A percentile compares a stretch with the other conserved stretches of the same genome.
phyloP scores from a whole-genome alignment of 2,113 vertebrate genomes.

The Ursus arctos region DNA sequence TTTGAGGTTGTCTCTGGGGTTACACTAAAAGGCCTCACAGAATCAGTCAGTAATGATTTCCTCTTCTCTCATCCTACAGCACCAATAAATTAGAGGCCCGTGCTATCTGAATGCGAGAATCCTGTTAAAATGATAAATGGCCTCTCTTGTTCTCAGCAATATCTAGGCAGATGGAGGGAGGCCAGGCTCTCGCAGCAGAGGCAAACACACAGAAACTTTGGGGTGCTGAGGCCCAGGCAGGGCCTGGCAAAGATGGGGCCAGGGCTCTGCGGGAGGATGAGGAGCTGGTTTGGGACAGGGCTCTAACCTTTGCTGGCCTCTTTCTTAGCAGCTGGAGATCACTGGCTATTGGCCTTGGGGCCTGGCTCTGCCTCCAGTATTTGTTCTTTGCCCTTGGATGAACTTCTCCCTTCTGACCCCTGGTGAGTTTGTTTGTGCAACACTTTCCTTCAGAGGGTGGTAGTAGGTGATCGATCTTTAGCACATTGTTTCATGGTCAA shows the following conservation, averaged over 20 bases:
- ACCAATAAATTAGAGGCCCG: constrained; percentile 38
- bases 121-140: constrained; percentile 64
- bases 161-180: background rate
- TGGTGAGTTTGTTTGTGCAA: background rate
- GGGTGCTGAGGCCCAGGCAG: background rate
- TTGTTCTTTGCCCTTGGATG: background rate
- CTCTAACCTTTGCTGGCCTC: background rate
- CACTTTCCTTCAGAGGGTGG: background rate
- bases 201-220: background rate
- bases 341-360: too few relatives aligned
- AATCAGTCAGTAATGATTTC: constrained; percentile 22
- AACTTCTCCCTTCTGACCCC: background rate
- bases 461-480: too few relatives aligned
- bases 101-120: constrained; percentile 55
- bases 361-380: background rate
- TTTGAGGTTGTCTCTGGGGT: constrained; percentile 8
- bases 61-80: background rate
- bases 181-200: background rate
- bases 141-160: background rate
- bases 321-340: background rate
- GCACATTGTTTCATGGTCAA: background rate
- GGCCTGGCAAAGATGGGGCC: background rate
- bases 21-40: background rate
- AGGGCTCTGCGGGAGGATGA: background rate
- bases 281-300: background rate